Base-by-base conservation (phyloP, 2,888 invertebrate species). In the Cantharis nigra region DNA sequence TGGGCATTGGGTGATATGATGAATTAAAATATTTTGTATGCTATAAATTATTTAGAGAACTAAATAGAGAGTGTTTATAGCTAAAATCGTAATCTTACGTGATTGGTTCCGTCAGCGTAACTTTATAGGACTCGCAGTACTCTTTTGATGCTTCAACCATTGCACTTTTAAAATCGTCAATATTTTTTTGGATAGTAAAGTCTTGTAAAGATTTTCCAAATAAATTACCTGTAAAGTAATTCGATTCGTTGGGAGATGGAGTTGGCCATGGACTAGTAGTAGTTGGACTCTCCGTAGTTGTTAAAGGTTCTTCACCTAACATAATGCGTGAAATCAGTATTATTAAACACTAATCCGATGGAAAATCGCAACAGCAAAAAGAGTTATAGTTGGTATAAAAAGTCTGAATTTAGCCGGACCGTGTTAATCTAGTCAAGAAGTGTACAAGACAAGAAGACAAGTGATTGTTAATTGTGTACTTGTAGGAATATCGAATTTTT, bases 191-290 rank as follows among this genome's bases (percentile, higher is more conserved):
- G 13, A 71, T 62, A 3, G 67, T 20, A 63, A 69, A 77, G 14
- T 77, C 75, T 1, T 74, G 13, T 63, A 63, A n/a, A 63, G 18
- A 71, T 69, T 69, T 77, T 9, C 79, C 75, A 3, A 13, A 13
- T 20, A 81, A 9, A 70, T 75, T 75, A 0, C 62, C 80, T 2
- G 74, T 81, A 30, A 70, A 64, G 63, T 79, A 77, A 16, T 75
- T 78, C 9, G 75, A 72, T 23, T 80, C 79, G 20, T 63, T 63
- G 2, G 28, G 71, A 16, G 63, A 28, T 62, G 82, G 79, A 18
- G 80, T 80, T 7, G 82, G 81, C 79, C 79, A 82, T 20, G 73
- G 71, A 9, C 75, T 69, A 11, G 14, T 69, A 9, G 79, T 78
- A 14, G 80, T 77, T 14, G 81, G 76, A 23, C 33, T 14, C 63